phyloP scores from a whole-genome alignment of 2,888 invertebrate genomes.

The Leptarthrus brevirostris region DNA sequence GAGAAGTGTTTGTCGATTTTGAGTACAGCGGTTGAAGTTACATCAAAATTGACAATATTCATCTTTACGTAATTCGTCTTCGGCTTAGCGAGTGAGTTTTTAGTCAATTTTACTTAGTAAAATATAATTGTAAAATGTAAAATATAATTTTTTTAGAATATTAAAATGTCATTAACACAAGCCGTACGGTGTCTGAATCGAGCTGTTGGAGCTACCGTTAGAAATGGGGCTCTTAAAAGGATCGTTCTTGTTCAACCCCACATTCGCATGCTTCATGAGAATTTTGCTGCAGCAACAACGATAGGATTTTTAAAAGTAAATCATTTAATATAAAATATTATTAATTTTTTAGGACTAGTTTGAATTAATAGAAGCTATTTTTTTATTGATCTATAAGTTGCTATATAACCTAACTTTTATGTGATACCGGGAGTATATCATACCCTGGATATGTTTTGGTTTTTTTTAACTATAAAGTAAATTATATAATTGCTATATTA shows the following conservation, averaged over 20 bases:
- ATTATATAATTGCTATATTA: no score
- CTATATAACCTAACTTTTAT: no score
- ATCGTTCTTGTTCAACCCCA: conserved; percentile 58
- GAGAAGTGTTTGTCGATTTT: no score
- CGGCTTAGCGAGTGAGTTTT: background rate
- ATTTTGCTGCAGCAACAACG: conserved; percentile 60
- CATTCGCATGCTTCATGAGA: conserved; percentile 62
- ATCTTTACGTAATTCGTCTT: conserved; percentile 33
- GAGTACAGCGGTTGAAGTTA: no score
- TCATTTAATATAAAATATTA: background rate
- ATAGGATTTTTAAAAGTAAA: conserved; percentile 50
- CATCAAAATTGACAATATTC: no score
- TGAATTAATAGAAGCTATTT: no score
- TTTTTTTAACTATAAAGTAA: no score
- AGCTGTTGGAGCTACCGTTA: conserved; percentile 56
- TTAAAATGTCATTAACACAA: conserved; percentile 64
- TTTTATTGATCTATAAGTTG: no score
- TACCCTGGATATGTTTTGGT: no score
- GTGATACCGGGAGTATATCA: no score
- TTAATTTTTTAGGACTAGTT: no score
- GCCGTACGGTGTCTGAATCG: conserved; percentile 63
- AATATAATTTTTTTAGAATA: conserved; percentile 47
- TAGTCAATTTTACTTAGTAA: no score
- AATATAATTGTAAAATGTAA: background rate
- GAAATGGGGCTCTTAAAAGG: conserved; percentile 18